Evolutionary conservation across 2,888 invertebrate species (phyloP).

Genomic region (Amphimallon solstitiale): DNA sequence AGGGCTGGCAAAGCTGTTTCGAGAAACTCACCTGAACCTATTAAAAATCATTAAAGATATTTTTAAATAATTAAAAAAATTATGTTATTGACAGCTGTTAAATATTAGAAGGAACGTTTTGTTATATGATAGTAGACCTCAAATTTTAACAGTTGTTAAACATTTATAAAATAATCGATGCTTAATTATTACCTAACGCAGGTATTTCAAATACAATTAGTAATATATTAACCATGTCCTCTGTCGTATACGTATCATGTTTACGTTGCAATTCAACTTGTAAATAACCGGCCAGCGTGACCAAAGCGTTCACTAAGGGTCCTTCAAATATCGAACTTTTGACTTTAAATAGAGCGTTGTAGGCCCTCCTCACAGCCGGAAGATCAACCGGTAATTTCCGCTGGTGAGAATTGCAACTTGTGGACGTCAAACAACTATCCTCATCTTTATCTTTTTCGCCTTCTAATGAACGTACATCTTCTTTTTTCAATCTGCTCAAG

Average conservation of each 20-base stretch:
- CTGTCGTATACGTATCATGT: slow-evolving; percentile 52
- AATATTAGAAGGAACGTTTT: background rate
- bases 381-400: slow-evolving; percentile 72
- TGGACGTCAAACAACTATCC: slow-evolving; percentile 71
- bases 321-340: slow-evolving; percentile 63
- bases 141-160: background rate
- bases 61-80: slow-evolving; percentile 36
- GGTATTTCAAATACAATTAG: slow-evolving; percentile 63
- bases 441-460: slow-evolving; percentile 89
- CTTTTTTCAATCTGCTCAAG: slow-evolving; percentile 72
- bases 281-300: slow-evolving; percentile 76
- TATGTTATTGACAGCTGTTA: background rate
- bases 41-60: slow-evolving; percentile 46
- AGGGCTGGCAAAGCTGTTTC: slow-evolving; percentile 84
- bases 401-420: slow-evolving; percentile 51
- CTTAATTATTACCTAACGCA: slow-evolving; percentile 54
- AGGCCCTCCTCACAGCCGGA: slow-evolving; percentile 76
- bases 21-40: slow-evolving; percentile 81
- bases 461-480: slow-evolving; percentile 77
- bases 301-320: slow-evolving; percentile 79
- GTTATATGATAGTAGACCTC: too few relatives aligned
- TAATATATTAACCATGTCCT: slow-evolving; percentile 70
- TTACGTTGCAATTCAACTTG: slow-evolving; percentile 72
- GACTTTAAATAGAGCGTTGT: slow-evolving; percentile 62
- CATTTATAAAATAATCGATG: background rate